phyloP scores from a whole-genome alignment of 1,140 invertebrate species.

The Drosophila sturtevanti region DNA sequence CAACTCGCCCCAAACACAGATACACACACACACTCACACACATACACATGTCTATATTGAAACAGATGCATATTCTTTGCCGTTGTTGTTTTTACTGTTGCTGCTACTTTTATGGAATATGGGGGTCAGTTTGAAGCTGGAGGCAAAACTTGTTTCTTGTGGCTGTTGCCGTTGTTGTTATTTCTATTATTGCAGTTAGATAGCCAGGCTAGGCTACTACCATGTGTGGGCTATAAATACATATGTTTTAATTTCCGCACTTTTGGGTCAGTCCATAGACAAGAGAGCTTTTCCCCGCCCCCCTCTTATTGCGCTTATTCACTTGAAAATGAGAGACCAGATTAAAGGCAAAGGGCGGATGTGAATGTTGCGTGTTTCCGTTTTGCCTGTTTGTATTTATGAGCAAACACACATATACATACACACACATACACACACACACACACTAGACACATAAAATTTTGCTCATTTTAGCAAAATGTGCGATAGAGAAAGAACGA shows the following conservation, averaged over 20 bases:
- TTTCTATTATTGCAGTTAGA: slow-evolving; percentile 28
- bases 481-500: slow-evolving; percentile 8
- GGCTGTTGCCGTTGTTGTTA: background rate
- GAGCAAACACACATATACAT: slow-evolving; percentile 32
- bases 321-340: slow-evolving; percentile 53
- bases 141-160: slow-evolving; percentile 33
- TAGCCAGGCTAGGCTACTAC: slow-evolving; percentile 22
- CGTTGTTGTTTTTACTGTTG: slow-evolving; percentile 7
- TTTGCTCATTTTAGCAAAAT: slow-evolving; percentile 20
- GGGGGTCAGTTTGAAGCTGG: slow-evolving; percentile 64
- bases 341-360: slow-evolving; percentile 74
- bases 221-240: slow-evolving; percentile 76
- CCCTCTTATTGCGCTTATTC: slow-evolving; percentile 9
- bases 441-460: background rate
- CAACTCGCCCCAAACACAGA: background rate
- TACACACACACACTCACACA: background rate
- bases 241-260: slow-evolving; percentile 81
- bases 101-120: slow-evolving; percentile 43
- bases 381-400: slow-evolving; percentile 58
- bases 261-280: slow-evolving; percentile 71
- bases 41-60: slow-evolving; percentile 4
- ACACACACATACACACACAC: background rate
- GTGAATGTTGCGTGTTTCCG: slow-evolving; percentile 69
- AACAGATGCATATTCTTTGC: slow-evolving; percentile 37
- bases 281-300: slow-evolving; percentile 7